phyloP scores from a whole-genome alignment of 2,113 vertebrate genomes.

The Otis tarda region DNA sequence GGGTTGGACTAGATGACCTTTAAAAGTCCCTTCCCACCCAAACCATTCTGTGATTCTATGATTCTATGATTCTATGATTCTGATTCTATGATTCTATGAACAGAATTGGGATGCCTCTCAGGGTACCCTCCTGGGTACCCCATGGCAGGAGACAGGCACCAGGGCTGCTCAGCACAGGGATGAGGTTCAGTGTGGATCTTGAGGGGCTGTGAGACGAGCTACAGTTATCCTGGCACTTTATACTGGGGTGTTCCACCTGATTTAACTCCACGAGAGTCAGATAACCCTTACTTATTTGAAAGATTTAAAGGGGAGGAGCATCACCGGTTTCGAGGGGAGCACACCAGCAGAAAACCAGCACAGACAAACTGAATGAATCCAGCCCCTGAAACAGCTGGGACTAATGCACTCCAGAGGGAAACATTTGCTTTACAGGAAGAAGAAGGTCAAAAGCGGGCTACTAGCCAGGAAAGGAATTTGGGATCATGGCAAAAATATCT shows the following conservation, averaged over 20 bases:
- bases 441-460: background rate
- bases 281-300: background rate
- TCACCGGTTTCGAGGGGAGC: background rate
- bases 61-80: too few species aligned
- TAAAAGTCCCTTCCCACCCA: too few species aligned
- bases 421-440: background rate
- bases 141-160: background rate
- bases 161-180: background rate
- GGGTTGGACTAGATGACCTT: too few species aligned
- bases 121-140: background rate
- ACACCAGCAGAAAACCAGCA: background rate
- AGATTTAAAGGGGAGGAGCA: background rate
- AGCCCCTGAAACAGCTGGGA: background rate
- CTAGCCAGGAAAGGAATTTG: slow-evolving; percentile 2
- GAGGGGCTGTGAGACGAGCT: background rate
- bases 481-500: background rate
- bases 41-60: too few species aligned
- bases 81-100: too few species aligned
- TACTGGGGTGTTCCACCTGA: background rate
- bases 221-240: background rate
- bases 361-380: background rate
- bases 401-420: background rate
- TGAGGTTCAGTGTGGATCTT: background rate
- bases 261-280: background rate
- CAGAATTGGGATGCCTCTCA: too few species aligned